Evolutionary conservation across 2,797 vertebrate species (phyloP), one percentile per base, ranked within the genome.

Genomic region (Adelosebastes latens): DNA sequence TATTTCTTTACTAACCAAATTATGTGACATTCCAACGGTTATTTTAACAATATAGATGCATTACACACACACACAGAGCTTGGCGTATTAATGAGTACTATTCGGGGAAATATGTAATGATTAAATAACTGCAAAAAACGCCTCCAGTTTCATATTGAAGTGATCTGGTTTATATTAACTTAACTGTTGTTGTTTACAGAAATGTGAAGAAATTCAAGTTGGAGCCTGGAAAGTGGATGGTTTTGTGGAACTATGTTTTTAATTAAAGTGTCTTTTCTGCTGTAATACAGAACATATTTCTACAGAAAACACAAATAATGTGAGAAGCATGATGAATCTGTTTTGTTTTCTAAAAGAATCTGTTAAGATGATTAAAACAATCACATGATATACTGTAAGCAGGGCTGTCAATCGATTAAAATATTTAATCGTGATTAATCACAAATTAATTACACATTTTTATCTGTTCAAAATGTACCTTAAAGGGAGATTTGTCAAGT

Each of bases 211-310:
- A 52, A 22, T 24, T 72, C 25, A 69, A 53, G 53, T 22, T 34
- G 53, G 59, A 62, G 32, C 29, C 53, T 69, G 25, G 27, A 59
- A 65, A 77, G 60, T n/a, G 24, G 18, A 29, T 65, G 16, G 27
- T 69, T 83, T 67, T 77, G 24, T 70, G 6, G 53, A 29, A 27
- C 36, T 58, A 24, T 65, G 27, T 72, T 68, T 79, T 36, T 25
- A 55, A 71, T 83, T 4, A 78, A 80, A 84, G 65, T 34, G 49
- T 74, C 9, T 82, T 69, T 24, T 72, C 53, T 46, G 61, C 65
- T 69, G 12, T 70, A 66, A 76, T 59, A 75, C 39, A 67, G 55
- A 87, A 55, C 80, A 89, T 46, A 72, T 83, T 79, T 66, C 32
- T 46, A 27, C 52, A 46, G 58, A 71, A 76, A 73, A 63, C 14